Evolutionary conservation across 2,888 invertebrate species (phyloP).

Genomic region (Oligia strigilis): DNA sequence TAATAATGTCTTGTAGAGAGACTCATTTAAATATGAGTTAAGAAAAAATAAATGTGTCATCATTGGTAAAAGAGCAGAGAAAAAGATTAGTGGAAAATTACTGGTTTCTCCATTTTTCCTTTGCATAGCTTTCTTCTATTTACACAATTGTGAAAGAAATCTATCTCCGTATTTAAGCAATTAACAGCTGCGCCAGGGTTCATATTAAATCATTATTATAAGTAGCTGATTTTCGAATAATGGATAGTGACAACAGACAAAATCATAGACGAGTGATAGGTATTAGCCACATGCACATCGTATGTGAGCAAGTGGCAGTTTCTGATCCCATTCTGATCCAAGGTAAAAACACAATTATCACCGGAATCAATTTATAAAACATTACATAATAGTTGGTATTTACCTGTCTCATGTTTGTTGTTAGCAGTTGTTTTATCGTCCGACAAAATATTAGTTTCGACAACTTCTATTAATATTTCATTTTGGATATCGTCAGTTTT

Average conservation of each 20-base stretch:
- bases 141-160: not conserved
- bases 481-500: slow-evolving; percentile 91
- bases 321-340: not conserved
- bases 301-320: not conserved
- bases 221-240: not conserved
- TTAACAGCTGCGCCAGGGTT: not conserved
- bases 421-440: slow-evolving; percentile 89
- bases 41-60: not conserved
- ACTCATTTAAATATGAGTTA: not conserved
- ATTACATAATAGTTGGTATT: not conserved
- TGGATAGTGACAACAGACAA: not conserved
- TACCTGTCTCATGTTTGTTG: slow-evolving; percentile 88
- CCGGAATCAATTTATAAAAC: not conserved
- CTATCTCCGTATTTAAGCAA: not conserved
- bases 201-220: not conserved
- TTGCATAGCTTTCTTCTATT: not conserved
- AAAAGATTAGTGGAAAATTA: not conserved
- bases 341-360: not conserved
- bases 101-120: not conserved
- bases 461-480: slow-evolving; percentile 92
- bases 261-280: not conserved
- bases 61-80: not conserved
- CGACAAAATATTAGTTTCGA: slow-evolving; percentile 91
- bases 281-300: not conserved
- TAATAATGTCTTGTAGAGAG: not conserved